Evolutionary conservation across 2,888 invertebrate genomes (phyloP).

Genomic region (Cylloceria caligata): DNA sequence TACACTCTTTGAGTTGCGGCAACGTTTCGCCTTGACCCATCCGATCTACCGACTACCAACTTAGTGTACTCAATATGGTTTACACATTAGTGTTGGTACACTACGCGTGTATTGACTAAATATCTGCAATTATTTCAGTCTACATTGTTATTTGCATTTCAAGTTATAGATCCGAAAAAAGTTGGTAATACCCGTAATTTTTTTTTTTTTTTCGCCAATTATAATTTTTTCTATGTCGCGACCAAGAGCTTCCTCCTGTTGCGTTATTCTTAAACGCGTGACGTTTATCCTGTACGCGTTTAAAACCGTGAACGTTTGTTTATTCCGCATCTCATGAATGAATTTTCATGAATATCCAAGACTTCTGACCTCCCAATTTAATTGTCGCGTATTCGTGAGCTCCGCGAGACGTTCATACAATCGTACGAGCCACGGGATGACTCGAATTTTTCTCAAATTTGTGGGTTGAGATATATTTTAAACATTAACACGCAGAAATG

Average conservation of each 20-base stretch:
- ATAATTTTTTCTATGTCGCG: not conserved
- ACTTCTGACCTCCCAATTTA: slow-evolving; percentile 60
- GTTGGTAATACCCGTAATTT: not conserved
- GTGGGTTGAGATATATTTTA: not conserved
- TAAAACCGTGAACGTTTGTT: slow-evolving; percentile 3
- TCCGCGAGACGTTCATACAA: not conserved
- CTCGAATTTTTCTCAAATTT: slow-evolving; percentile 13
- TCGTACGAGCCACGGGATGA: not conserved
- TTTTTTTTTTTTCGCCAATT: not conserved
- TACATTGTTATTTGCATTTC: not conserved
- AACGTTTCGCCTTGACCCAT: slow-evolving; percentile 57
- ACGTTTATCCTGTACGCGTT: not conserved
- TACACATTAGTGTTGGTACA: not conserved
- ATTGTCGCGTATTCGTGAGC: slow-evolving; percentile 31
- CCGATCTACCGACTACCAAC: slow-evolving; percentile 12
- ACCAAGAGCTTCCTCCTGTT: not conserved
- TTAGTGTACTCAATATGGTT: slow-evolving; percentile 4
- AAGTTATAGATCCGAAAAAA: not conserved
- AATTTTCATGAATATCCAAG: slow-evolving; percentile 52
- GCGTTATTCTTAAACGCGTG: not conserved
- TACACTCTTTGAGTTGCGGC: slow-evolving; percentile 18
- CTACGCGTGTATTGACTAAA: not conserved
- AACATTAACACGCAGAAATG: not conserved
- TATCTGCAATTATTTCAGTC: not conserved
- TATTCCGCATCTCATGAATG: slow-evolving; percentile 56